Percentiles rank a stretch among this genome's conserved stretches.
Conservation (phyloP, 2,888 invertebrate genomes). For the Cheilosia urbana region DNA sequence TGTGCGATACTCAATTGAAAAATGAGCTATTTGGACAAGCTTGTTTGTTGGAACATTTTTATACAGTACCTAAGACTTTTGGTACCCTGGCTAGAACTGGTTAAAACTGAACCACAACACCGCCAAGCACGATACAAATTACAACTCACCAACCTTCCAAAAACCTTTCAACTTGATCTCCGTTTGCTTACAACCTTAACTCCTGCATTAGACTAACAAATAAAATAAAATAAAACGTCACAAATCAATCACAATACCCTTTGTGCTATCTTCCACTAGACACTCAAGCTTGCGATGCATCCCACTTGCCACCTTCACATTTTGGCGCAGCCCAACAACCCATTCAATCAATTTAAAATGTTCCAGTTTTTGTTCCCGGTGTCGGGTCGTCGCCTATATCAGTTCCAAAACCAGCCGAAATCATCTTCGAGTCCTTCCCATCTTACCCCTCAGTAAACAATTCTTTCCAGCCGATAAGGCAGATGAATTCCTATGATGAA, state of each 20-base stretch:
- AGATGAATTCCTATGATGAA: slow-evolving; percentile 71
- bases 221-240: background rate
- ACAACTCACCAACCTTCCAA: too few relatives aligned
- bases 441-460: slow-evolving; percentile 41
- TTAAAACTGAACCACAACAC: too few relatives aligned
- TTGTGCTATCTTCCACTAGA: background rate
- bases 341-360: slow-evolving; percentile 27
- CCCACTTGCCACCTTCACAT: background rate
- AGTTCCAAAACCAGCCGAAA: slow-evolving; percentile 16
- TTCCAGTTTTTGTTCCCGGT: slow-evolving; percentile 2
- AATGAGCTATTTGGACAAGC: too few relatives aligned
- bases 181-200: background rate
- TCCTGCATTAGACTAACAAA: background rate
- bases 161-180: too few relatives aligned
- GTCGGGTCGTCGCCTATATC: slow-evolving; percentile 1
- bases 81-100: too few relatives aligned
- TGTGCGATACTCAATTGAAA: too few relatives aligned
- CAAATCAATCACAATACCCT: background rate
- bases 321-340: slow-evolving; percentile 7
- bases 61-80: too few relatives aligned
- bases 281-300: slow-evolving; percentile 3
- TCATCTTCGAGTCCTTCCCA: slow-evolving; percentile 19
- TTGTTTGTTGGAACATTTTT: too few relatives aligned
- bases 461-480: slow-evolving; percentile 68
- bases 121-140: too few relatives aligned